Base-by-base conservation (phyloP, 2,888 invertebrate species). In the Apeira syringaria region DNA sequence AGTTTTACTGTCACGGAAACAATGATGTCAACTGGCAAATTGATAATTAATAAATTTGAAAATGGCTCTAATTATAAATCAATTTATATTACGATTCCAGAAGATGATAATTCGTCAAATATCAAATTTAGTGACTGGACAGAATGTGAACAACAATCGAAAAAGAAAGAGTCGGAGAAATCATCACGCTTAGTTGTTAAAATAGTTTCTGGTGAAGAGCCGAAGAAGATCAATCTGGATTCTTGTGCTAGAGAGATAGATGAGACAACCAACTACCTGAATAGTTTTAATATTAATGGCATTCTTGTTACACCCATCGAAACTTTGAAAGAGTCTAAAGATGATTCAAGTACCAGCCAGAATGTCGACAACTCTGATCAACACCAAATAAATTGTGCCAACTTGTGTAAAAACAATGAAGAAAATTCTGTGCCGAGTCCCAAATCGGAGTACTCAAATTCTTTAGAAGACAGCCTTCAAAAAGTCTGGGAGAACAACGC, bases 401-500 rank as follows among this genome's bases (percentile, higher is more conserved):
- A 26, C 30, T 13, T n/a, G 11, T 25, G 7, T 15, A 30, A 25
- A 30, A 15, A 18, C 1, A 35, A 24, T 1, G 25, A 13, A n/a
- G 13, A 41, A 30, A 29, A 5, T 7, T 9, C 26, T 7, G 9
- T 32, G 8, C 38, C 36, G 13, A 22, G 11, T 8, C 6, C 27
- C 10, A 38, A 36, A 17, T 25, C 37, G 15, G 40, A 58, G 38
- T 47, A 48, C 52, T 39, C 67, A n/a, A 76, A 74, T 51, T 79
- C 81, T 12, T 60, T 90, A 40, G 88, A 90, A 61, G 73, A 80
- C 32, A 86, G 86, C 37, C 64, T 91, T 15, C 82, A 85, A 61
- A 88, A 76, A 60, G 89, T 90, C 1, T 82, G 86, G 50, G 80
- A 83, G 61, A 90, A 86, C 41, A 91, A 91, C 57, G 87, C 85